These are phyloP conservation scores for Epinotia demarniana DNA, from an alignment of 2,888 invertebrate genomes.

Conservation along the genomic window DNA sequence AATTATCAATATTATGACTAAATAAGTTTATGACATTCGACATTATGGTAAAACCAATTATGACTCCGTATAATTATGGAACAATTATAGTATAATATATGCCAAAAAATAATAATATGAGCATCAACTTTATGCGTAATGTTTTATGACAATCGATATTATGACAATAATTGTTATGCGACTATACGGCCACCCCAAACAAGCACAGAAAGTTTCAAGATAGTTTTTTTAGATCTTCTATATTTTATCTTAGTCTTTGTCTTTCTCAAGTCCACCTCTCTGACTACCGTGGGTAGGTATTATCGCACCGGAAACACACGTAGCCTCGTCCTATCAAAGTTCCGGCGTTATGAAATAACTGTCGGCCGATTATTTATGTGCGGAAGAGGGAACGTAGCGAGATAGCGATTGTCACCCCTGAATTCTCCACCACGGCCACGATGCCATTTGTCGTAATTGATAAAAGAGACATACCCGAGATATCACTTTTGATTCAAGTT, in stretches of 20 bases:
- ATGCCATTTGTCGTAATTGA: constrained; percentile 1
- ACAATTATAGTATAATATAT: too few relatives aligned
- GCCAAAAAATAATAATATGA: too few relatives aligned
- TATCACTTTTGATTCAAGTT: not conserved
- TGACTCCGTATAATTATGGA: too few relatives aligned
- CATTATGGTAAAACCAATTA: too few relatives aligned
- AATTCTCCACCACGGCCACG: constrained; percentile 48
- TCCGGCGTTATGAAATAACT: constrained; percentile 79
- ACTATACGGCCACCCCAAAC: too few relatives aligned
- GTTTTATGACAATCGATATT: too few relatives aligned
- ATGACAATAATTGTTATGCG: too few relatives aligned
- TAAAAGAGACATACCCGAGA: not conserved
- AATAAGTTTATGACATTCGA: too few relatives aligned
- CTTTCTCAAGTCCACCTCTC: not conserved
- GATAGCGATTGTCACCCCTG: constrained; percentile 74
- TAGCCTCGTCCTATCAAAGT: constrained; percentile 71
- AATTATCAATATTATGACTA: too few relatives aligned
- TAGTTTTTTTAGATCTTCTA: not conserved
- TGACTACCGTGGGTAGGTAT: constrained; percentile 26
- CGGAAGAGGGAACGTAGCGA: constrained; percentile 72
- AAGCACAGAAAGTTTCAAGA: too few relatives aligned
- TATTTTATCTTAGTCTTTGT: not conserved
- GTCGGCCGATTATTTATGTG: constrained; percentile 77
- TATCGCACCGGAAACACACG: constrained; percentile 58
- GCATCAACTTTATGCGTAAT: too few relatives aligned